These are phyloP conservation scores for Mesorhabditis spiculigera DNA, from an alignment of 2,888 invertebrate genomes.

Conservation along the genomic window DNA sequence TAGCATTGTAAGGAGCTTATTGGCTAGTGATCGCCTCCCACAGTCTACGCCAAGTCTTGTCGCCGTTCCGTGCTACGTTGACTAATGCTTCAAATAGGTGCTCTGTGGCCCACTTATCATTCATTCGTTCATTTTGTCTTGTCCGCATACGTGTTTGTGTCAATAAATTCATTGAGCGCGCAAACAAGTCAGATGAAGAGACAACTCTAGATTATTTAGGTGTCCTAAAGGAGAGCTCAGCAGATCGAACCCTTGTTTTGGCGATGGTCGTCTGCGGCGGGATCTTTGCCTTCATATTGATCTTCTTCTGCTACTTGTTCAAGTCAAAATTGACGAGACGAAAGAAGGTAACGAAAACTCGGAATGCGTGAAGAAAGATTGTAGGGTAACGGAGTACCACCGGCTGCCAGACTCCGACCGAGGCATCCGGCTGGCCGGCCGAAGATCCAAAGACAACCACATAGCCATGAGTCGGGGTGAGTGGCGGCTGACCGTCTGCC, in stretches of 20 bases:
- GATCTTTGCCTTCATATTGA: conserved; percentile 51
- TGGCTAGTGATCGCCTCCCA: too few species aligned
- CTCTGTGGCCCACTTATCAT: too few species aligned
- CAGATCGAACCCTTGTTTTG: conserved; percentile 46
- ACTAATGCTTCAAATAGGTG: too few species aligned
- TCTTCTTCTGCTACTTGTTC: conserved; percentile 51
- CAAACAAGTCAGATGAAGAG: too few species aligned
- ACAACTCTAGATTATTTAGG: conserved; percentile 25
- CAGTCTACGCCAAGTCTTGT: too few species aligned
- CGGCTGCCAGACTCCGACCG: background rate
- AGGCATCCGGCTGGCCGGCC: background rate
- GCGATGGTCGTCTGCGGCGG: conserved; percentile 49
- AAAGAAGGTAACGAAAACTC: conserved; percentile 31
- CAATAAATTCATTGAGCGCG: too few species aligned
- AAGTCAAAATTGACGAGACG: conserved; percentile 51
- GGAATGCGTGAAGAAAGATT: conserved; percentile 9
- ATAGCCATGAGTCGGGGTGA: background rate
- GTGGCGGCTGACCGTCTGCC: background rate
- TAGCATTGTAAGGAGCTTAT: too few species aligned
- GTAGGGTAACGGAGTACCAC: background rate
- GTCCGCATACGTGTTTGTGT: too few species aligned
- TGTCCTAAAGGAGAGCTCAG: conserved; percentile 38
- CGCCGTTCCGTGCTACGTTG: too few species aligned
- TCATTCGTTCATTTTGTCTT: too few species aligned
- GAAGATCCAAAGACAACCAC: background rate